Evolutionary conservation across 2,888 invertebrate species (phyloP), one percentile per base, ranked within the genome.

Genomic region (Nesidiocoris tenuis): DNA sequence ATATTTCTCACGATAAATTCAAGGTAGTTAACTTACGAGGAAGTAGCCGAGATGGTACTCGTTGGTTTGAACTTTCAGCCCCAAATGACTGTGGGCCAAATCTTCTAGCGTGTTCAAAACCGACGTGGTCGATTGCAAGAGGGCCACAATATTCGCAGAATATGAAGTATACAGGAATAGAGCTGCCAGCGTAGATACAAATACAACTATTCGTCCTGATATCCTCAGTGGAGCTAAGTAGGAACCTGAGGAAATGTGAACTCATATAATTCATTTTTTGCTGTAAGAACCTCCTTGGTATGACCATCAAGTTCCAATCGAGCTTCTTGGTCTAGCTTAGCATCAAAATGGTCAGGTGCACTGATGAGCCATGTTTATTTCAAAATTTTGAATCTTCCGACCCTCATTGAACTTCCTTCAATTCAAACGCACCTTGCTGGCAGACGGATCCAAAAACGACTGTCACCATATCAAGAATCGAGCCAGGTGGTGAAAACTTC

Each of bases 111-210:
- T 89, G 79, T 86, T 86, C 75, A 92, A 90, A 79, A 88, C 88
- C 0, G 87, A 87, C 0, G 91, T 90, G 23, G 91, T 90, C 0
- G 91, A 90, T 81, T 91, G 91, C 0, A 92, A 84, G 0, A 92
- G 83, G 0, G 91, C 90, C 0, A 92, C 91, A 65, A 92, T 91
- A 80, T 91, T 91, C 0, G 91, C 91, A 0, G 91, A 88, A 81
- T 91, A 92, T 0, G 91, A 90, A 0, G 90, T 90, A 81, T 91
- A 91, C 0, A 92, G 84, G 80, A 91, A 91, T 85, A 91, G 88
- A 2, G 90, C 83, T 0, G 90, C 85, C 2, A 90, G 82, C 79
- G 90, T 88, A 0, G 89, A 83, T 57, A 90, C 84, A 71, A 91
- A 83, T 80, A 90, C 86, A 0, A 90, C 88, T 19, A 90, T 86